Percentiles rank a stretch among this genome's conserved stretches.
Evolutionary conservation across 2,113 vertebrate genomes (phyloP).

Genomic region (Cavia porcellus): DNA sequence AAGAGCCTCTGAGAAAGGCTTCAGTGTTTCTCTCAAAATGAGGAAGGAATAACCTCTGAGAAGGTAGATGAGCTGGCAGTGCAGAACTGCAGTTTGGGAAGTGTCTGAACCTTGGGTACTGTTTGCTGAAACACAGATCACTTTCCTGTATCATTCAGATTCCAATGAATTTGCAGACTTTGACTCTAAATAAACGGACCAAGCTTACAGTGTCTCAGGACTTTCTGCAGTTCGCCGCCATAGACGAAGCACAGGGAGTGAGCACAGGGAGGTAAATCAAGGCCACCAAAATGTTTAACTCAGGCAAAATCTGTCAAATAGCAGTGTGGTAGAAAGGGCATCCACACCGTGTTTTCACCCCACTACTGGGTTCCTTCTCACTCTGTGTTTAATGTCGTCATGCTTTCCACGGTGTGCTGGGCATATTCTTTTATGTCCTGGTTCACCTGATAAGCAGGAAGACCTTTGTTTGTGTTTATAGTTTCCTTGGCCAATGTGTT

Average conservation of each 20-base stretch:
- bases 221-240: neutral
- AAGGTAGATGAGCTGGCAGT: neutral
- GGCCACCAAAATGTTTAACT: neutral
- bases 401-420: neutral
- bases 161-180: neutral
- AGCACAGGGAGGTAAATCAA: neutral
- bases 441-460: neutral
- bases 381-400: neutral
- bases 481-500: neutral
- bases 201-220: neutral
- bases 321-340: neutral
- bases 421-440: neutral
- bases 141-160: neutral
- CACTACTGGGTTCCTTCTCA: neutral
- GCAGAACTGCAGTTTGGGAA: neutral
- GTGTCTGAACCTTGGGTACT: neutral
- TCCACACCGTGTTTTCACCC: neutral
- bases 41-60: neutral
- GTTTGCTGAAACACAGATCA: neutral
- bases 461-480: neutral
- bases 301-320: neutral
- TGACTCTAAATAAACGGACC: neutral
- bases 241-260: no score
- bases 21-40: neutral
- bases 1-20: neutral